Evolutionary conservation across 2,113 vertebrate genomes (phyloP).

Genomic region (Actenoides hombroni): DNA sequence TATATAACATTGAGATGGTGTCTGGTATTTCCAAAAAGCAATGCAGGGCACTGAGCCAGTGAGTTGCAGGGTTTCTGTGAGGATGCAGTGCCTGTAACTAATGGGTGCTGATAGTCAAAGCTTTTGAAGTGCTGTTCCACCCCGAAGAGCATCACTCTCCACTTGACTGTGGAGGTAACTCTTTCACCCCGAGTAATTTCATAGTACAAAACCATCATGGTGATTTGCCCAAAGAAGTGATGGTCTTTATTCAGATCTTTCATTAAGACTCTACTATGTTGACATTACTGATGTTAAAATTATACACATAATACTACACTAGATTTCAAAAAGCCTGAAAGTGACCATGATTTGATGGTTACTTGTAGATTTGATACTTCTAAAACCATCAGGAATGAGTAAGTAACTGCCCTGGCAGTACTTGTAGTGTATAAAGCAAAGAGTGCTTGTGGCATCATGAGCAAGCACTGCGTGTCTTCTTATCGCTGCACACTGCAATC

Average conservation of each 20-base stretch:
- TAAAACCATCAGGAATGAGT: background rate
- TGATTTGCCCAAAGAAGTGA: background rate
- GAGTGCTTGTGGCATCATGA: background rate
- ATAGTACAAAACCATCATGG: background rate
- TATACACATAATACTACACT: background rate
- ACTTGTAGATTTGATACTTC: background rate
- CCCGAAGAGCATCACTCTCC: background rate
- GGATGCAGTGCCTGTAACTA: background rate
- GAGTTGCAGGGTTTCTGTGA: background rate
- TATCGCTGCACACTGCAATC: background rate
- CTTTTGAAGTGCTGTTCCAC: background rate
- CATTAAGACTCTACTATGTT: background rate
- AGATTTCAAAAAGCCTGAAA: background rate
- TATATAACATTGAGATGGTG: background rate
- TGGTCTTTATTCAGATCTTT: background rate
- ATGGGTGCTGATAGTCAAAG: background rate
- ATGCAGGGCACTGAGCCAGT: background rate
- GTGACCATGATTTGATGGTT: background rate
- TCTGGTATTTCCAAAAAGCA: slow-evolving; percentile 4
- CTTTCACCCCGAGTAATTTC: background rate
- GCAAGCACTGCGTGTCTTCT: background rate
- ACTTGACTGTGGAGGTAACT: background rate
- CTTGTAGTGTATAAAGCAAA: background rate
- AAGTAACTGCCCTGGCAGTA: background rate
- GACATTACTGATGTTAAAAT: background rate